Percentiles rank a stretch among this genome's conserved stretches.
These are phyloP conservation scores for Trichoplusia ni DNA, from an alignment of 1,140 invertebrate genomes.

Conservation along the genomic window DNA sequence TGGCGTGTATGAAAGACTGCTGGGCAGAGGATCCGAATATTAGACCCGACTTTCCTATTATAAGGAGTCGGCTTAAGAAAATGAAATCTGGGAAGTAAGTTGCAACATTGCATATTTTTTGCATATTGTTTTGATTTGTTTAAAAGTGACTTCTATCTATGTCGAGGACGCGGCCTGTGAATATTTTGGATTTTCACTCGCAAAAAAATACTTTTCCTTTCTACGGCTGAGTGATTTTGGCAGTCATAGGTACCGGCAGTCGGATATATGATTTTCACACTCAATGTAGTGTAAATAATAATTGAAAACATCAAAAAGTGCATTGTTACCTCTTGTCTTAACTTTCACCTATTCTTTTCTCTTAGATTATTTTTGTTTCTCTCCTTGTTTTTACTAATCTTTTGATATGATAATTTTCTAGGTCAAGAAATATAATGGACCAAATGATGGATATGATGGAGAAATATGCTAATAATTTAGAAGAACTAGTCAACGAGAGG, in stretches of 20 bases:
- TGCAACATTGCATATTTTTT: not conserved
- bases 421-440: slow-evolving; percentile 95
- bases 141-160: not conserved
- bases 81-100: slow-evolving; percentile 92
- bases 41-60: slow-evolving; percentile 91
- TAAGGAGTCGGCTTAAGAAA: slow-evolving; percentile 90
- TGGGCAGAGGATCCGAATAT: slow-evolving; percentile 92
- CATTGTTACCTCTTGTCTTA: too few relatives aligned
- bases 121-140: not conserved
- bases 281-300: too few relatives aligned
- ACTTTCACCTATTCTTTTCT: too few relatives aligned
- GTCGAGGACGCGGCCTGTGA: too few relatives aligned
- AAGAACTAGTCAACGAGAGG: slow-evolving; percentile 94
- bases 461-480: slow-evolving; percentile 96
- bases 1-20: slow-evolving; percentile 90
- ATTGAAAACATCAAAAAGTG: too few relatives aligned
- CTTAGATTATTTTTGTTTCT: too few relatives aligned
- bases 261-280: too few relatives aligned
- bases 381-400: not conserved
- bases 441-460: slow-evolving; percentile 99
- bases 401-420: slow-evolving; percentile 52
- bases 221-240: too few relatives aligned
- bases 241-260: too few relatives aligned
- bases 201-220: too few relatives aligned
- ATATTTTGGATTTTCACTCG: too few relatives aligned